Evolutionary conservation across 2,888 invertebrate species (phyloP).

Genomic region (Lepidocyrtoides sp.): DNA sequence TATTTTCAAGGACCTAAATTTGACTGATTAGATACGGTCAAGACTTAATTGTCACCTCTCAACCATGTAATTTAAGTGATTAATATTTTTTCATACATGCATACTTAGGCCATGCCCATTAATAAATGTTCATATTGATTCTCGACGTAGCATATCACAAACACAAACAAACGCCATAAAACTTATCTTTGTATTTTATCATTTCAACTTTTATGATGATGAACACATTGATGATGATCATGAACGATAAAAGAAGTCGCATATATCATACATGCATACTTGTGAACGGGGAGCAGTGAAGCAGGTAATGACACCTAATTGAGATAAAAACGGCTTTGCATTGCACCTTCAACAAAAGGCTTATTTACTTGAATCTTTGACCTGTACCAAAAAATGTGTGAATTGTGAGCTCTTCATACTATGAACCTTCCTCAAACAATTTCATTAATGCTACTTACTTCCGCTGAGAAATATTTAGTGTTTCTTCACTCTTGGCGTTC

Average conservation of each 20-base stretch:
- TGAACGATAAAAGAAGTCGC: not conserved
- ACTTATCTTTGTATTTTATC: not conserved
- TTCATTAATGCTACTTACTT: too few relatives aligned
- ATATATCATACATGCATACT: not conserved
- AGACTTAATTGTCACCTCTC: conserved; percentile 1
- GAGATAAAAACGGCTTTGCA: conserved; percentile 3
- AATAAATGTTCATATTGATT: too few relatives aligned
- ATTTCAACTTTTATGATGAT: too few relatives aligned
- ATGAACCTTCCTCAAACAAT: too few relatives aligned
- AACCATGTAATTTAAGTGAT: too few relatives aligned
- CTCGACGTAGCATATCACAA: not conserved
- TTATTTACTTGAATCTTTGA: not conserved
- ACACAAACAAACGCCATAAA: not conserved
- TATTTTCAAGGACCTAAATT: not conserved
- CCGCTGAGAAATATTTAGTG: too few relatives aligned
- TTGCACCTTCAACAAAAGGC: too few relatives aligned
- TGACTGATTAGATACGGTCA: not conserved
- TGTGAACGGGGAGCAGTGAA: too few relatives aligned
- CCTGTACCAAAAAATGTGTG: not conserved
- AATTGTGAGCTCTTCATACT: not conserved
- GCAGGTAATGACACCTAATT: conserved; percentile 38
- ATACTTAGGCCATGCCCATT: not conserved
- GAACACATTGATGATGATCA: too few relatives aligned
- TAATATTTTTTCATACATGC: too few relatives aligned
- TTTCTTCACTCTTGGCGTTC: too few relatives aligned